These are phyloP conservation scores for Amblyjoppa fuscipennis DNA, from an alignment of 2,888 invertebrate species.

Conservation along the genomic window DNA sequence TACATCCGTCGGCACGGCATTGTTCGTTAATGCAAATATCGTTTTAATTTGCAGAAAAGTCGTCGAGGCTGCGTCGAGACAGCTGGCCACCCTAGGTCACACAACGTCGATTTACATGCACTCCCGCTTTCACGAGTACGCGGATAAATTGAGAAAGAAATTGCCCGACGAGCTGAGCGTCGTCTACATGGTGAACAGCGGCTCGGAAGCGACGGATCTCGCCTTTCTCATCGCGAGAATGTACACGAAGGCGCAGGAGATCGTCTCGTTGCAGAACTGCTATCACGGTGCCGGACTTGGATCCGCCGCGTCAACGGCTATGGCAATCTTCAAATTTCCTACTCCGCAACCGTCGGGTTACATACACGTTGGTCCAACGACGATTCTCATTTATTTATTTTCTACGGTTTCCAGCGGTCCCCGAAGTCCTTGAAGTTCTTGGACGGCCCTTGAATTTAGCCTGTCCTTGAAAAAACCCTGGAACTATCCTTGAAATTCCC, in stretches of 20 bases:
- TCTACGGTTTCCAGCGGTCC: too few species aligned
- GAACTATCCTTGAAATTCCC: background rate
- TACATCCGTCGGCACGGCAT: background rate
- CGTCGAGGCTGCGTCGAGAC: constrained; percentile 91
- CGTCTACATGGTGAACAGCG: constrained; percentile 97
- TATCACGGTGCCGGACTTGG: constrained; percentile 97
- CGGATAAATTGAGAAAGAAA: constrained; percentile 92
- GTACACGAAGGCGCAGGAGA: constrained; percentile 94
- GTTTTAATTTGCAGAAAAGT: constrained; percentile 90
- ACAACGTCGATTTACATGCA: constrained; percentile 97
- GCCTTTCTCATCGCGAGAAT: constrained; percentile 95
- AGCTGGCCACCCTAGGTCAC: constrained; percentile 95
- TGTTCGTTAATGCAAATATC: background rate
- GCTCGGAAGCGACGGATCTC: constrained; percentile 98
- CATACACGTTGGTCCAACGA: constrained; percentile 89
- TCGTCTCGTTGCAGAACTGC: constrained; percentile 94
- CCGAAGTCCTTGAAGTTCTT: too few species aligned
- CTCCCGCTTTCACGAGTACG: constrained; percentile 96
- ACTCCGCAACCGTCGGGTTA: constrained; percentile 90
- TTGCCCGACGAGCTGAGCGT: constrained; percentile 95
- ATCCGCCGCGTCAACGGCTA: constrained; percentile 93
- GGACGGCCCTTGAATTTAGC: too few species aligned
- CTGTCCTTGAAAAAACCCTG: too few species aligned
- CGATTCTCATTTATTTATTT: background rate
- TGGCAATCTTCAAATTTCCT: constrained; percentile 92